A percentile compares a stretch with the other conserved stretches of the same genome.
These are phyloP conservation scores for Poeciliopsis turrubarensis DNA, from an alignment of 2,113 vertebrate species.

Conservation along the genomic window DNA sequence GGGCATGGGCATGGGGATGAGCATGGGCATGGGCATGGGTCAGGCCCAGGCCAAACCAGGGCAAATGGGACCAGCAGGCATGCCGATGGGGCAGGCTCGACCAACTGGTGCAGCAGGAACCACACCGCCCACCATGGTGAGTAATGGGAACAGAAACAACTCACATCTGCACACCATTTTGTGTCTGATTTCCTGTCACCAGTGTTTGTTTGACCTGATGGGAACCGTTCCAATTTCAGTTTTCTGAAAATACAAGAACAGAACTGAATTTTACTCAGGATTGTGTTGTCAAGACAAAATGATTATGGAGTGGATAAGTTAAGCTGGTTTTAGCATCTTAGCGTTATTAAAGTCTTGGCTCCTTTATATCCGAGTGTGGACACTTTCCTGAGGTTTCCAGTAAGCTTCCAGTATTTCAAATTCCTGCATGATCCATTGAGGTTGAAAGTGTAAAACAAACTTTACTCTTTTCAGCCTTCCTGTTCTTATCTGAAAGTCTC, in stretches of 20 bases:
- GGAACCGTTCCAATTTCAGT: not conserved
- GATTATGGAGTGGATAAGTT: too few relatives aligned
- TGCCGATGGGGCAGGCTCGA: conserved; percentile 69
- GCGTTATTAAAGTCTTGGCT: too few relatives aligned
- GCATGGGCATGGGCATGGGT: conserved; percentile 35
- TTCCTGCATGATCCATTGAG: not conserved
- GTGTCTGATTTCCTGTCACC: not conserved
- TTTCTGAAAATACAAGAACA: not conserved
- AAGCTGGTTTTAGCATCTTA: too few relatives aligned
- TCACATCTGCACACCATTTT: not conserved
- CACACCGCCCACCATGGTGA: conserved; percentile 78
- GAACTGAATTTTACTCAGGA: not conserved
- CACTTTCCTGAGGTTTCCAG: too few relatives aligned
- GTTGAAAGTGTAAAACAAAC: not conserved
- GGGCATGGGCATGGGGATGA: conserved; percentile 38
- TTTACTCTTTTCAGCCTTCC: not conserved
- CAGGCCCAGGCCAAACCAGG: conserved; percentile 76
- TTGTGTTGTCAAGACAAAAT: too few relatives aligned
- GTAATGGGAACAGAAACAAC: conserved; percentile 37
- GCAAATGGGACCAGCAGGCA: conserved; percentile 68
- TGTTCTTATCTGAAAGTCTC: not conserved
- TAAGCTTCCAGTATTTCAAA: too few relatives aligned
- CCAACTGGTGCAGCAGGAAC: conserved; percentile 64
- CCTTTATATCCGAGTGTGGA: too few relatives aligned
- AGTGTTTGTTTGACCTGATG: not conserved